Base-by-base conservation (phyloP, 1,140 invertebrate genomes). In the Conus ventricosus region DNA sequence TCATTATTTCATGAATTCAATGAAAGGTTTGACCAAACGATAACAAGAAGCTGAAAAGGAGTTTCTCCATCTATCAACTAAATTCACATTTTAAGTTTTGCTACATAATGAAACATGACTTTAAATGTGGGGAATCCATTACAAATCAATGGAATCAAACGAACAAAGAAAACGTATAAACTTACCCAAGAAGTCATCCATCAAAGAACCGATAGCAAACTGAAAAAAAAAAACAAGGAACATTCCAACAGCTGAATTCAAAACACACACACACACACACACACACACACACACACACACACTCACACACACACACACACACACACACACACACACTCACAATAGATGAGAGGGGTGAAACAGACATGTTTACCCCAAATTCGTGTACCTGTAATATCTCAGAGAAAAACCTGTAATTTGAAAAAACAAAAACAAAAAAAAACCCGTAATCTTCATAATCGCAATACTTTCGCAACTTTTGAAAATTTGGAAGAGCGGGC, bases 161-260 rank as follows among this genome's bases (percentile, higher is more conserved):
- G 3, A n/a, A 23, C 5, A 84, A 17, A 54, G 10, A 57, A 84
- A 39, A 3, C 57, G 53, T 25, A 57, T 57, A 17, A 85, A 90
- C 89, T 89, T 80, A 91, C 98, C 98, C 92, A 99, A 96, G 95
- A 98, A 99, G 96, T 99, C 98, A 95, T 99, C 99, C 98, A 99
- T 99, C 27, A 99, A 96, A 7, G 99, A 99, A 90, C 99, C 99
- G 96, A 99, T 99, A 3, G 99, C 98, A 96, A 99, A 99, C 98
- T 98, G 95, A 95, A 97, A 97, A 93, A 60, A 89, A 54, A 90
- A 95, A 94, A 92, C 87, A 91, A 85, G 90, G 89, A 90, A 92
- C 53, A 53, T 84, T 51, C n/a, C 27, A 60, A 83, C 8, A 20
- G 57, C 20, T n/a, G 15, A 60, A 53, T 53, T 76, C 7, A 20